These are phyloP conservation scores for Phyllopteryx taeniolatus DNA, from an alignment of 2,113 vertebrate genomes.

Conservation along the genomic window DNA sequence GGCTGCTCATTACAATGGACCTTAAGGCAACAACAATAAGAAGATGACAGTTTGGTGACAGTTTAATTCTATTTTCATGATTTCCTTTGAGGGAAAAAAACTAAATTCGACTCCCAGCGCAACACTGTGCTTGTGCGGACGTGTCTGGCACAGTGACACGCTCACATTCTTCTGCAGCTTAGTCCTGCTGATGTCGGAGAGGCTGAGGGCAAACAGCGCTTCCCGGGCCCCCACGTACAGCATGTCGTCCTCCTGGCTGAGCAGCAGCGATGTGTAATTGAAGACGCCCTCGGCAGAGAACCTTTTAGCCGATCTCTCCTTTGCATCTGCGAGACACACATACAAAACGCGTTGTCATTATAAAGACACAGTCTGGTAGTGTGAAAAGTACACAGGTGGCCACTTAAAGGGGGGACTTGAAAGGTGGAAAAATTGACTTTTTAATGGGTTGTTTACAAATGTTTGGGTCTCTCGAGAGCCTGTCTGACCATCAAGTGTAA, in stretches of 20 bases:
- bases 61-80: neutral
- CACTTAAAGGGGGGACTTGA: neutral
- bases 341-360: neutral
- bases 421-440: no score
- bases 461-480: no score
- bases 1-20: no score
- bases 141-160: neutral
- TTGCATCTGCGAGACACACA: conserved; percentile 60
- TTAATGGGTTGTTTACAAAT: no score
- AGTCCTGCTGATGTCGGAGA: conserved; percentile 74
- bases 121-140: neutral
- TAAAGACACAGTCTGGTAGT: neutral
- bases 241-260: conserved; percentile 80
- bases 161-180: conserved; percentile 75
- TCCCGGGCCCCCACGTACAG: conserved; percentile 88
- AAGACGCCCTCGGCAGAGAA: conserved; percentile 77
- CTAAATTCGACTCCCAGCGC: neutral
- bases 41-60: no score
- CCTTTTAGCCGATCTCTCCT: conserved; percentile 74
- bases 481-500: no score
- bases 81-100: neutral
- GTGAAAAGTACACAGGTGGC: neutral
- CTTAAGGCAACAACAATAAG: no score
- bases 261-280: conserved; percentile 88
- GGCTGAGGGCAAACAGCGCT: conserved; percentile 81